Base-by-base conservation (phyloP, 2,797 vertebrate genomes). In the Chelon labrosus region DNA sequence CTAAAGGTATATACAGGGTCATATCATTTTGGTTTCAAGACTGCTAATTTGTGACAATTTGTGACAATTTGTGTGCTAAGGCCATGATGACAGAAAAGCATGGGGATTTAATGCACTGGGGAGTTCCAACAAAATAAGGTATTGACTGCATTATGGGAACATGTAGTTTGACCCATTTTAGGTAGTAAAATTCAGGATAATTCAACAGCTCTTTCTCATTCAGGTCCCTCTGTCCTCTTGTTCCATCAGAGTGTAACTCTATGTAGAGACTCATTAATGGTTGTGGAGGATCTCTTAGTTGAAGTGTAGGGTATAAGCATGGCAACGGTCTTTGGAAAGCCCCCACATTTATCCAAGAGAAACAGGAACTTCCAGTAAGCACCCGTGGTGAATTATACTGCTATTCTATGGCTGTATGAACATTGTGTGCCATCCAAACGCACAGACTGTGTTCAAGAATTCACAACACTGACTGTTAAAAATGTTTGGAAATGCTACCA, bases 281-380 rank as follows among this genome's bases (percentile, higher is more conserved):
- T 51, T n/a, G 53, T 47, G 6, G 0, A 59, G 35, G 25, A 1
- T n/a, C 22, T 17, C 51, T 27, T 69, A 69, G 59, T 65, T 22
- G 60, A 38, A 38, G 20, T 46, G 27, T 41, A 16, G 12, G 55
- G 17, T 49, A 38, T 59, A 55, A 60, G 73, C 38, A 37, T 39
- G 22, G 20, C n/a, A 25, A 54, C 17, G 17, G 44, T 31, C 55
- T 13, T 13, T 70, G 17, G 38, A 56, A 71, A 35, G 46, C 22
- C n/a, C 6, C 20, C 14, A 37, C 64, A 53, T 11, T 68, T 62
- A 47, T 0, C 49, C 47, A 20, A 1, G 14, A 46, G 39, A 72
- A 58, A 47, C 17, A 0, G 52, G 11, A 65, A 70, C 58, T 57
- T 63, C 59, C 38, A 56, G 50, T 69, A 58, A 52, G 44, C 52